Percentiles rank a stretch among this genome's conserved stretches.
Evolutionary conservation across 2,797 vertebrate genomes (phyloP).

Genomic region (Spinibarbus caldwelli): DNA sequence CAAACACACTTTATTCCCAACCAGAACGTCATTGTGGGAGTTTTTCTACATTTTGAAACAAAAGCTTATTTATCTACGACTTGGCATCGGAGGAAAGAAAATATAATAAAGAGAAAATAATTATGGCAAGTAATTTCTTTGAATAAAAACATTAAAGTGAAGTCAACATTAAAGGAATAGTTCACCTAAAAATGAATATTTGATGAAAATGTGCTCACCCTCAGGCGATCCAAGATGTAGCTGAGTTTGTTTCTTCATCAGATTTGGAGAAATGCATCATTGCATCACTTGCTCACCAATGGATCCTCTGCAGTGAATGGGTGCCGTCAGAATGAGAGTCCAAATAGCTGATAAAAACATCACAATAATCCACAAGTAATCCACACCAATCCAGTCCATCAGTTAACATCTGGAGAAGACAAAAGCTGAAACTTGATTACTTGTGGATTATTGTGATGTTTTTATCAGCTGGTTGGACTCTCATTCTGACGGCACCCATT

Average conservation of each 20-base stretch:
- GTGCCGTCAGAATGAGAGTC: not conserved
- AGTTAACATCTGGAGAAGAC: not conserved
- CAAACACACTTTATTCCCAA: slow-evolving; percentile 21
- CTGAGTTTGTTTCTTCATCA: not conserved
- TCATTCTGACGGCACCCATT: not conserved
- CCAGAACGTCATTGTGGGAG: not conserved
- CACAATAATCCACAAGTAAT: not conserved
- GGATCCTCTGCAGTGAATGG: not conserved
- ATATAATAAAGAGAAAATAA: not conserved
- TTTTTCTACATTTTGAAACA: not conserved
- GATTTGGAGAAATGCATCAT: not conserved
- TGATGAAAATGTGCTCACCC: not conserved
- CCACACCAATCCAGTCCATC: not conserved
- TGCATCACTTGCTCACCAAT: not conserved
- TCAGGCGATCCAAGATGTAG: not conserved
- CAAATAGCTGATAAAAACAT: not conserved
- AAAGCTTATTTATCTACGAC: slow-evolving; percentile 6
- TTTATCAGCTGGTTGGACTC: not conserved
- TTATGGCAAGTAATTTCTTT: not conserved
- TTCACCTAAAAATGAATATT: not conserved
- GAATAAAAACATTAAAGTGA: not conserved
- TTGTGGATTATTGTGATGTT: not conserved
- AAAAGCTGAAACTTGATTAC: not conserved
- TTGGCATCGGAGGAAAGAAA: not conserved
- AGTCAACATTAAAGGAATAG: not conserved